Evolutionary conservation across 1,140 invertebrate species (phyloP).

Genomic region (Cydia splendana): DNA sequence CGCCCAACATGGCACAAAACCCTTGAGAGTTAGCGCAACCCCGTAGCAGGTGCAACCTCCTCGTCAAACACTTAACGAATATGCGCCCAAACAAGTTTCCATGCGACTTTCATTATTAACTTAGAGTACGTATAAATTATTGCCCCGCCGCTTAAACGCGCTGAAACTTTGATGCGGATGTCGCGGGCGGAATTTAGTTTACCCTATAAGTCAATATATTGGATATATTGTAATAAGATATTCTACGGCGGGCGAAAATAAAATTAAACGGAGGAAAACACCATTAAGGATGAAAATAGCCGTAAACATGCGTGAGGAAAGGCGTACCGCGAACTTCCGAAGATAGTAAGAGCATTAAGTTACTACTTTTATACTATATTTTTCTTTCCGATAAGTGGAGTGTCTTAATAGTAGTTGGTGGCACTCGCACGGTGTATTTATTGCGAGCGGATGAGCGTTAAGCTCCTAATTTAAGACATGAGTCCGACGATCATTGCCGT

Average conservation of each 20-base stretch:
- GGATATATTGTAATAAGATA: conserved; percentile 22
- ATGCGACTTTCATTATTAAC: conserved; percentile 57
- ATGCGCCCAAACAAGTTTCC: conserved; percentile 60
- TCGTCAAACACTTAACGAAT: conserved; percentile 60
- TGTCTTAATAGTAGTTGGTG: conserved; percentile 52
- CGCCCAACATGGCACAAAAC: conserved; percentile 53
- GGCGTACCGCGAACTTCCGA: conserved; percentile 20
- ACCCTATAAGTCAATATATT: conserved; percentile 20
- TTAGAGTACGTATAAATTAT: conserved; percentile 47
- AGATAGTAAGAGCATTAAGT: conserved; percentile 9
- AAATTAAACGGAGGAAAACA: conserved; percentile 38
- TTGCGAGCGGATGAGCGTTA: conserved; percentile 64
- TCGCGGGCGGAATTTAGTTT: conserved; percentile 24
- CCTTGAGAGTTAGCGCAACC: conserved; percentile 49
- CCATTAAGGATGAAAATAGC: conserved; percentile 43
- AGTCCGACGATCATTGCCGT: conserved; percentile 70
- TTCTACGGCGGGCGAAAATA: conserved; percentile 16
- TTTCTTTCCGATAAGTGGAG: conserved; percentile 32
- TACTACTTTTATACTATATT: background rate
- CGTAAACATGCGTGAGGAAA: conserved; percentile 46
- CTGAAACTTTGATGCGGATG: conserved; percentile 45
- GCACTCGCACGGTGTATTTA: conserved; percentile 61
- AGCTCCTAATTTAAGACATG: conserved; percentile 72
- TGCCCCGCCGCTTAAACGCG: conserved; percentile 39
- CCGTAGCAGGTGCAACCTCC: conserved; percentile 62